These are phyloP conservation scores for Rhabdomys dilectus DNA, from an alignment of 2,113 vertebrate genomes.

Conservation along the genomic window DNA sequence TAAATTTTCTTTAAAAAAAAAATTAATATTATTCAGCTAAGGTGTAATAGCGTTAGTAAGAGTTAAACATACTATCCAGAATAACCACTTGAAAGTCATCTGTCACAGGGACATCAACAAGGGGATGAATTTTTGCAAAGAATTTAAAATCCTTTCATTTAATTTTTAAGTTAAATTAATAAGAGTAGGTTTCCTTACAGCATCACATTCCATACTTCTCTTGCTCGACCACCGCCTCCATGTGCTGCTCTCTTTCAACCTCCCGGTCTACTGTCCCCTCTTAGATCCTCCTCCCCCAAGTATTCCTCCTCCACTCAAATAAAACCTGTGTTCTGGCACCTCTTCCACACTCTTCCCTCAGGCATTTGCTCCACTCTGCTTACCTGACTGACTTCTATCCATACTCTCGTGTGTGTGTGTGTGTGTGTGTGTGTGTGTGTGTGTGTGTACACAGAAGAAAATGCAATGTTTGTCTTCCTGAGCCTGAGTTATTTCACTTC, in stretches of 20 bases:
- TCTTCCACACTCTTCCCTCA: not conserved
- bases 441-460: not conserved
- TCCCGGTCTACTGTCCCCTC: not conserved
- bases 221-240: not conserved
- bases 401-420: not conserved
- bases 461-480: not conserved
- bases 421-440: not conserved
- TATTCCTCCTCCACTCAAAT: not conserved
- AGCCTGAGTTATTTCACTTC: not conserved
- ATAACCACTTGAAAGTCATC: not conserved
- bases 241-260: not conserved
- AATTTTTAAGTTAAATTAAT: not conserved
- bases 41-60: not conserved
- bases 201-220: not conserved
- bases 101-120: not conserved
- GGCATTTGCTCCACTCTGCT: not conserved
- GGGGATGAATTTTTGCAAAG: not conserved
- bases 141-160: not conserved
- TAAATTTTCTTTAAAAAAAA: too few relatives aligned
- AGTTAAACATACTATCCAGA: rapidly evolving
- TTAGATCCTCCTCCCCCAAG: too few relatives aligned
- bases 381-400: not conserved
- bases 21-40: not conserved
- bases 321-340: not conserved
- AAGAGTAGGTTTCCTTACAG: not conserved